A percentile compares a stretch with the other conserved stretches of the same genome.
phyloP scores from a whole-genome alignment of 2,797 vertebrate genomes.

The Labroides dimidiatus region DNA sequence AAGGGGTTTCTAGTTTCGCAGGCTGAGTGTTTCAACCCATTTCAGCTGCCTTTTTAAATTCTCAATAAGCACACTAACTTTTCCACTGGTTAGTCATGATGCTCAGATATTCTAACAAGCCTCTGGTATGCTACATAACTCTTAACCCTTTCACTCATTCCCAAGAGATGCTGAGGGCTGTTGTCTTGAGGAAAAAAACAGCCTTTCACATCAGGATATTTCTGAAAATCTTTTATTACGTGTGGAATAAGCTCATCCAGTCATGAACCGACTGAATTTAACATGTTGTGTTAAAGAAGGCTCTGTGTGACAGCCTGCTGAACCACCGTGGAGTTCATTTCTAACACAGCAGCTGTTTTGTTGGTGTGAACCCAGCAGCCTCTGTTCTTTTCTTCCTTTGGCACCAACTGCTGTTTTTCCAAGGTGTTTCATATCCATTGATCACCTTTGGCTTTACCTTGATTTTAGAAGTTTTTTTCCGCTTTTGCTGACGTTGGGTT shows the following conservation, averaged over 20 bases:
- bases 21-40: too few species aligned
- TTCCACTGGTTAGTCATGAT: too few species aligned
- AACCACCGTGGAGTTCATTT: slow-evolving; percentile 1
- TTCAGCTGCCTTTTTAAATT: too few species aligned
- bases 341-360: slow-evolving; percentile 1
- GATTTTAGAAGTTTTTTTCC: slow-evolving; percentile 21
- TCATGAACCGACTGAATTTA: neutral
- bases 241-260: neutral
- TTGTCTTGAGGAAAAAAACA: too few species aligned
- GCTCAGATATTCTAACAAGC: too few species aligned
- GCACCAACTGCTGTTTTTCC: slow-evolving; percentile 9
- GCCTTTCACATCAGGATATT: too few species aligned
- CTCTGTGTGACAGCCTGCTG: neutral
- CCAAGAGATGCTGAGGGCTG: too few species aligned
- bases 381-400: neutral
- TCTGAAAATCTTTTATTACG: too few species aligned
- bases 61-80: too few species aligned
- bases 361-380: neutral
- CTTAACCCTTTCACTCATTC: too few species aligned
- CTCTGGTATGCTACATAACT: too few species aligned
- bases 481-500: slow-evolving; percentile 27
- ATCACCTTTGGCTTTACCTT: slow-evolving; percentile 35
- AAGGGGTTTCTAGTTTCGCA: neutral
- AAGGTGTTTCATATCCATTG: slow-evolving; percentile 23
- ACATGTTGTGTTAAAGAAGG: neutral